phyloP scores from a whole-genome alignment of 2,113 vertebrate species.

The Megaceryle torquata region DNA sequence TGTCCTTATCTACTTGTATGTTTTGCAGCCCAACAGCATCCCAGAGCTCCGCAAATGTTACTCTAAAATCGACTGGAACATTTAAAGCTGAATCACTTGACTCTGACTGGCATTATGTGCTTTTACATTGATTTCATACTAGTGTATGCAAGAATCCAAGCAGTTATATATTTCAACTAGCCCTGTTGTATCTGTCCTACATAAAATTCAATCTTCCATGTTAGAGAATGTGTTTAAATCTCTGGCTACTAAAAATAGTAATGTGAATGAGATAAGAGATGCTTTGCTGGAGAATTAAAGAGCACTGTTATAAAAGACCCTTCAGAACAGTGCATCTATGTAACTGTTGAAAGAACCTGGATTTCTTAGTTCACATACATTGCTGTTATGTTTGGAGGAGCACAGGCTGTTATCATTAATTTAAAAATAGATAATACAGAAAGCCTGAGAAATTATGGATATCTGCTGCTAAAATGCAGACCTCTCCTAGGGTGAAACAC shows the following conservation, averaged over 20 bases:
- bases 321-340: neutral
- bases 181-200: neutral
- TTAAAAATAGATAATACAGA: neutral
- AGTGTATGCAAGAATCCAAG: neutral
- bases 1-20: neutral
- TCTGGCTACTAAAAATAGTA: neutral
- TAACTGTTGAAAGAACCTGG: accelerated
- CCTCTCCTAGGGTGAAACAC: no score
- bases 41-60: neutral
- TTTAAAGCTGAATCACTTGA: neutral
- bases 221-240: neutral
- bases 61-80: neutral
- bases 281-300: neutral
- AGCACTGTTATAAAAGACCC: neutral
- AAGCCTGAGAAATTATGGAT: neutral
- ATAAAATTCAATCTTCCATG: neutral
- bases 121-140: neutral
- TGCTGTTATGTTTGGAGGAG: neutral
- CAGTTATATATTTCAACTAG: neutral
- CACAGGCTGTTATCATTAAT: neutral
- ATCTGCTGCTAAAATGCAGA: neutral
- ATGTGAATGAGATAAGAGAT: neutral
- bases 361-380: neutral
- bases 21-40: neutral
- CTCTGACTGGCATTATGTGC: neutral